These are phyloP conservation scores for Molothrus aeneus DNA, from an alignment of 2,797 vertebrate genomes.

Conservation along the genomic window DNA sequence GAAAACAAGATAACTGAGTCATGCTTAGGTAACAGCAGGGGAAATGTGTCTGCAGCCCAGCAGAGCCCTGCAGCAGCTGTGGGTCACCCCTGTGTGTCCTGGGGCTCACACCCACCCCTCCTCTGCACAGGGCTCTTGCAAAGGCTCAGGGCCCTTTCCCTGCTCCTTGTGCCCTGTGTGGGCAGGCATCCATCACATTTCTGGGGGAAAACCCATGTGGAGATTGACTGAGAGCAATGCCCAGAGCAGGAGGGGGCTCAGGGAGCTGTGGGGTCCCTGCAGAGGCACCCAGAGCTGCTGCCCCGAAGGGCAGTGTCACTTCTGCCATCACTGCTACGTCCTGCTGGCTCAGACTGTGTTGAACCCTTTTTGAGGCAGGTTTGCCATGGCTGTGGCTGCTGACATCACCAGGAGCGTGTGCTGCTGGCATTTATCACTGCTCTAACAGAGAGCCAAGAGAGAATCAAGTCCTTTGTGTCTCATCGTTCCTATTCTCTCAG, in stretches of 20 bases:
- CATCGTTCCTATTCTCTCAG: accelerated
- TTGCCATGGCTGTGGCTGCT: neutral
- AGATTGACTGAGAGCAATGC: neutral
- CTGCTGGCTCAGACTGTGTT: neutral
- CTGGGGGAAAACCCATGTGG: accelerated
- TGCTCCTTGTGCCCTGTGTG: accelerated
- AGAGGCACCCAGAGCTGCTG: neutral
- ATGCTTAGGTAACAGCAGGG: slow-evolving; percentile 11
- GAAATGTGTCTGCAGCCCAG: neutral
- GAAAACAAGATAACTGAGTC: slow-evolving; percentile 47
- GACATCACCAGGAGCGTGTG: accelerated
- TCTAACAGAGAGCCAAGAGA: neutral
- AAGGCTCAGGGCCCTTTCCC: neutral
- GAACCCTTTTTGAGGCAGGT: neutral
- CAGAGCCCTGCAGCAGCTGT: neutral
- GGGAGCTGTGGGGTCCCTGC: neutral
- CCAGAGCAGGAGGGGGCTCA: accelerated
- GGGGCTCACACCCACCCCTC: neutral
- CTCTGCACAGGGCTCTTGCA: neutral
- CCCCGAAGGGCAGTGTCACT: accelerated
- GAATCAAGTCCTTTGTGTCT: neutral
- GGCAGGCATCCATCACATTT: neutral
- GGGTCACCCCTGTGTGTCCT: neutral
- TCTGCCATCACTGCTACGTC: accelerated
- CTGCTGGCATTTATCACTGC: neutral